Evolutionary conservation across 2,797 vertebrate species (phyloP).

Genomic region (Phoeniculus purpureus): DNA sequence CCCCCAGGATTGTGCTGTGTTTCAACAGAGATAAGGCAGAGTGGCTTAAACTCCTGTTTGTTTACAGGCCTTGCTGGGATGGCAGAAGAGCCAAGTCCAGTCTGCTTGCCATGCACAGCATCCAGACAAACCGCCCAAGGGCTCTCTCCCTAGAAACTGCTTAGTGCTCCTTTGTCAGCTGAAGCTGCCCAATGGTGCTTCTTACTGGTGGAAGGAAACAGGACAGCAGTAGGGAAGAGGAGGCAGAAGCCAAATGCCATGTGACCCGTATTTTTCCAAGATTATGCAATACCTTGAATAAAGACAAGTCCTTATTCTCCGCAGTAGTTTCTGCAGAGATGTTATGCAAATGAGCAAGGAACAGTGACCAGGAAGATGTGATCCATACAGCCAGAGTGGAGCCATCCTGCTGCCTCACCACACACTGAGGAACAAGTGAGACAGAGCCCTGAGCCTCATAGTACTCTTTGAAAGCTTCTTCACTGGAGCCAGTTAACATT

Average conservation of each 20-base stretch:
- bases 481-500: background rate
- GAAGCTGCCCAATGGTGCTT: background rate
- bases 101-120: accelerated
- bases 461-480: background rate
- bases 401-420: background rate
- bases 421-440: background rate
- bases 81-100: background rate
- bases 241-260: background rate
- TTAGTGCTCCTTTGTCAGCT: background rate
- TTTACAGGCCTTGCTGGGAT: background rate
- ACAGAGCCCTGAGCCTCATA: background rate
- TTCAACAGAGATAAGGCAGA: background rate
- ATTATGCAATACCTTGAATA: background rate
- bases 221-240: background rate
- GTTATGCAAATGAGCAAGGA: background rate
- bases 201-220: accelerated
- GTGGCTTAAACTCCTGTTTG: background rate
- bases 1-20: background rate
- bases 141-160: accelerated
- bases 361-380: background rate
- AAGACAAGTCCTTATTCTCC: conserved; percentile 26
- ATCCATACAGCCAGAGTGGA: background rate
- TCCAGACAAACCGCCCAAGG: accelerated
- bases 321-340: background rate
- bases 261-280: background rate